Evolutionary conservation across 2,113 vertebrate species (phyloP), one percentile per base, ranked within the genome.

Genomic region (Bufo gargarizans): DNA sequence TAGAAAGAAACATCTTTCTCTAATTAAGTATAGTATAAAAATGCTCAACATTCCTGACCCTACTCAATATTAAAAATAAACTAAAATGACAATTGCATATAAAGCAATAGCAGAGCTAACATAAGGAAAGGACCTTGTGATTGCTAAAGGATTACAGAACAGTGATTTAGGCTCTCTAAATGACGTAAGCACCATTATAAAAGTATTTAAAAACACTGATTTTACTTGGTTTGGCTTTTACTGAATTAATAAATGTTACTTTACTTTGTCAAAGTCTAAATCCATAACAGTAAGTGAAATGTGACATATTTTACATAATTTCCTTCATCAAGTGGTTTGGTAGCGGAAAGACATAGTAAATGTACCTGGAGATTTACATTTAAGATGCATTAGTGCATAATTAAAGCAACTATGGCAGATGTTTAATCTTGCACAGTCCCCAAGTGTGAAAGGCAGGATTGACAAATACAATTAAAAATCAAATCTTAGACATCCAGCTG

Each of bases 391-490:
- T 56, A 53, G 76, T 77, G 85, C 69, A 53, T 78, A 79, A 86
- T 86, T 86, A 79, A 86, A 86, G 19, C 55, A 79, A 69, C 85
- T 17, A 69, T 55, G 49, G 49, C 85, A 86, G 85, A 79, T 86
- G 85, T 86, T 79, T 86, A 61, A 53, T 77, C 56, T 71, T 65
- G 20, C 59, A 86, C 74, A 86, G 78, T 86, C 77, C 77, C 85
- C 77, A 80, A 65, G 74, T 86, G 85, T 86, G 61, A 80, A 79
- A 69, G 47, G 58, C 85, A 86, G 59, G 61, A 69, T 86, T 86
- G 59, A 69, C 85, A 86, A 86, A 86, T 86, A 65, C 59, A 86
- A 80, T 86, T 79, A 86, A 86, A 53, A 67, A 45, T 80, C 85
- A 86, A 69, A 80, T 63, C 78, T 63, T 55, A 86, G 76, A 3